Evolutionary conservation across 1,140 invertebrate species (phyloP), one percentile per base, ranked within the genome.

Genomic region (Polyergus mexicanus): DNA sequence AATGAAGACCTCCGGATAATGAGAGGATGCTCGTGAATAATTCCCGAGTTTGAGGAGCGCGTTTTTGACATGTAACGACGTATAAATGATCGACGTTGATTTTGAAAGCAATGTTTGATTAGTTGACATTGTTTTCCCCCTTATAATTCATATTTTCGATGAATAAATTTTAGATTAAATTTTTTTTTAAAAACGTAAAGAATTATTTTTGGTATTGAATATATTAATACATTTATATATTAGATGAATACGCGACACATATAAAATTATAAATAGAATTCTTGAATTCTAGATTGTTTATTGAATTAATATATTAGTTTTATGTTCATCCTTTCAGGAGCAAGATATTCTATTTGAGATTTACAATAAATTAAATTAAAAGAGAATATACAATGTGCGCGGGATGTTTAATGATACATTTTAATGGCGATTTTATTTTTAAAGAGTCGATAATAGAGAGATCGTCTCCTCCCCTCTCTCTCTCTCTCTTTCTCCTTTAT

Each of bases 1-100:
- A 83, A 83, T 74, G 78, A 74, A 74, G 54, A 83, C 54, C 41
- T 47, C 78, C n/a, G n/a, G n/a, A n/a, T n/a, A n/a, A 54, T 13
- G 47, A 8, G 19, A 32, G 51, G n/a, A 41, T 13, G 25, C 78
- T 28, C 54, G n/a, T 60, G 66, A 81, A 72, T 60, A 72, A 72
- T 69, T 10, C 22, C 38, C 16, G 10, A 8, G 13, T 28, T 28
- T 13, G 44, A 54, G 28, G 25, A 54, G 41, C 44, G 32, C 19
- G 38, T 58, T 38, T 47, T n/a, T 41, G 56, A 32, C 7, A n/a
- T 28, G 60, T 63, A 13, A 8, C 35, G 13, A 58, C 32, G 19
- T 28, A 38, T n/a, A 65, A n/a, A 65, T 58, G 10, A n/a, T 32
- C n/a, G n/a, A 56, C 7, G 32, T 41, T 28, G 19, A 72, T 72